Conservation (phyloP, 2,797 vertebrate species). For the Sebastes aleutianus region DNA sequence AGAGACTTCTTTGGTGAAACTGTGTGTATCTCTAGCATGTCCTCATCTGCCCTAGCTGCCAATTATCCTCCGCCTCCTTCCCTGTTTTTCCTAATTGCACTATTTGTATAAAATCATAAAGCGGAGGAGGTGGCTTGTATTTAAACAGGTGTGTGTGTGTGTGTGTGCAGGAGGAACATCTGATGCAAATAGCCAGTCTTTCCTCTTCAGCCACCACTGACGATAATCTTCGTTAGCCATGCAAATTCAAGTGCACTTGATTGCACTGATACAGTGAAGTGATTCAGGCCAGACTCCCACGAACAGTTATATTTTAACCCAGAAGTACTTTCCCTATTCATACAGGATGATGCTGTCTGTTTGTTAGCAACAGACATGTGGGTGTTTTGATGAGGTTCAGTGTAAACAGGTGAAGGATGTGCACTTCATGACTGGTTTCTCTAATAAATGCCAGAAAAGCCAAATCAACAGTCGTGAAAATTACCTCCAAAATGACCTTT, state of each 20-base stretch:
- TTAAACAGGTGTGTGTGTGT: slow-evolving; percentile 39
- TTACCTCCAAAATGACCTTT: not conserved
- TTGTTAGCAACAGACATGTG: slow-evolving; percentile 24
- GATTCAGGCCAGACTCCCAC: slow-evolving; percentile 36
- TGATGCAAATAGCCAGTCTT: slow-evolving; percentile 76
- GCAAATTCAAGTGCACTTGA: slow-evolving; percentile 73
- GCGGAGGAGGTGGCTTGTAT: slow-evolving; percentile 37
- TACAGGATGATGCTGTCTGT: slow-evolving; percentile 16
- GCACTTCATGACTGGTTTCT: slow-evolving; percentile 2
- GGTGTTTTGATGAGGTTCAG: slow-evolving; percentile 3
- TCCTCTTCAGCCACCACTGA: slow-evolving; percentile 59
- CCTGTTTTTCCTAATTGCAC: slow-evolving; percentile 51
- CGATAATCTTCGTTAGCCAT: slow-evolving; percentile 61
- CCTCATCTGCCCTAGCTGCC: slow-evolving; percentile 13
- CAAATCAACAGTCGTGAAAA: not conserved
- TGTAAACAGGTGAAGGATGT: not conserved
- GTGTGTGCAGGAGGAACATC: slow-evolving; percentile 53
- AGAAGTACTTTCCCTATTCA: slow-evolving; percentile 25
- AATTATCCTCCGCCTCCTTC: slow-evolving; percentile 29
- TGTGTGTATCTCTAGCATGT: slow-evolving; percentile 1
- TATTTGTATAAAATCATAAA: slow-evolving; percentile 54
- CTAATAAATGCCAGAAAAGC: not conserved
- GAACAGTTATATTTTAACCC: slow-evolving; percentile 52
- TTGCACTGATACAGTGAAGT: slow-evolving; percentile 46
- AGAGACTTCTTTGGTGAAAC: not conserved